Conservation (phyloP, 2,797 vertebrate genomes). For the Apogon talboti region DNA sequence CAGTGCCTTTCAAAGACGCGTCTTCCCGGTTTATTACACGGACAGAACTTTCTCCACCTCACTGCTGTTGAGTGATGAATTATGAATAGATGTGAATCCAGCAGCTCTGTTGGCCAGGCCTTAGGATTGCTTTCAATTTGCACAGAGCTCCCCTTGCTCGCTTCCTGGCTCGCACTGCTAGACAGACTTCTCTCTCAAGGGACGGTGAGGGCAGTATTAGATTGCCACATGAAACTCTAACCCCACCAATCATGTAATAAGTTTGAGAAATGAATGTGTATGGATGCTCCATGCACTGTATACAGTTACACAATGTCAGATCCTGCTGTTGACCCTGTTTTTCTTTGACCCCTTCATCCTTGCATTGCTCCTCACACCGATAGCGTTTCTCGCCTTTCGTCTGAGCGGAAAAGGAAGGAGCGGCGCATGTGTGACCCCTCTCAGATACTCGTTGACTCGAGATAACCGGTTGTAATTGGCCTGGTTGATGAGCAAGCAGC, state of each 20-base stretch:
- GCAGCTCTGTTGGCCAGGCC: slow-evolving; percentile 49
- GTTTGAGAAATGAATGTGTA: slow-evolving; percentile 58
- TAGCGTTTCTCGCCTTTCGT: slow-evolving; percentile 37
- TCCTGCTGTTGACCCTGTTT: slow-evolving; percentile 22
- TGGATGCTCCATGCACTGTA: slow-evolving; percentile 26
- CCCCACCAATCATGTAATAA: slow-evolving; percentile 61
- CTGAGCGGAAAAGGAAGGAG: slow-evolving; percentile 24
- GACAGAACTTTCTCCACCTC: slow-evolving; percentile 70
- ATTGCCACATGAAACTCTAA: slow-evolving; percentile 72
- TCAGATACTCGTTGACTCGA: slow-evolving; percentile 56
- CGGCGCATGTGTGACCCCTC: slow-evolving; percentile 30
- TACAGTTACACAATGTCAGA: slow-evolving; percentile 30
- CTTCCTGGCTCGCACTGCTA: slow-evolving; percentile 40
- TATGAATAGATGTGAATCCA: slow-evolving; percentile 77
- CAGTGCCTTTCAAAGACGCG: slow-evolving; percentile 47
- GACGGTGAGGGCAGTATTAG: slow-evolving; percentile 63
- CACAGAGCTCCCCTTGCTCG: slow-evolving; percentile 44
- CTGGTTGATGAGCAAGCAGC: slow-evolving; percentile 69
- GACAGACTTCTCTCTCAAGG: slow-evolving; percentile 66
- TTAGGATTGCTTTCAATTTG: slow-evolving; percentile 77
- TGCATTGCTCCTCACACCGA: slow-evolving; percentile 7
- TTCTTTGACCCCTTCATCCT: slow-evolving; percentile 24
- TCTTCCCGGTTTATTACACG: slow-evolving; percentile 69
- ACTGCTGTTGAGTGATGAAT: slow-evolving; percentile 74
- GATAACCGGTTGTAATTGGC: slow-evolving; percentile 77